Conservation (phyloP, 2,888 invertebrate species). For the Cryptophagus acutangulus region DNA sequence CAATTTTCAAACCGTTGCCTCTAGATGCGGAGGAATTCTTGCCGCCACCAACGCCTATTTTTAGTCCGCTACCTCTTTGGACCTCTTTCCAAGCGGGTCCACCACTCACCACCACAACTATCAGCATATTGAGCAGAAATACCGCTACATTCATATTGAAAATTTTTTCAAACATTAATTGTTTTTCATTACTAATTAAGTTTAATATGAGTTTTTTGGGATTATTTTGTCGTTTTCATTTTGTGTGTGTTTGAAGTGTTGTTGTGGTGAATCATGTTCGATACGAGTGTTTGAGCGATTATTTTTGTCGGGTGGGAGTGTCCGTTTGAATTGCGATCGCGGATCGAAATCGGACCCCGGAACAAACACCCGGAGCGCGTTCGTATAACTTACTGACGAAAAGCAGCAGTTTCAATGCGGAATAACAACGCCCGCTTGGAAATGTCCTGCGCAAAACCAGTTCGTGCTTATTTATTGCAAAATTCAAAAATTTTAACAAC, state of each 20-base stretch:
- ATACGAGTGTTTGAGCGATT: neutral
- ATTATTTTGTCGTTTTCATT: neutral
- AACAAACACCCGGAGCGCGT: slow-evolving; percentile 25
- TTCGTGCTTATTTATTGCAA: neutral
- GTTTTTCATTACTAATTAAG: neutral
- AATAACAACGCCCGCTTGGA: slow-evolving; percentile 38
- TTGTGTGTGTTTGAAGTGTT: neutral
- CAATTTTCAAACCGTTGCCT: slow-evolving; percentile 43
- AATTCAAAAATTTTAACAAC: too few relatives aligned
- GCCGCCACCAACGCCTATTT: slow-evolving; percentile 37
- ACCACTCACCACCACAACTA: slow-evolving; percentile 44
- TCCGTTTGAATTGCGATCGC: slow-evolving; percentile 15
- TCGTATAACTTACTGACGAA: slow-evolving; percentile 30
- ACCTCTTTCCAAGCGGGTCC: slow-evolving; percentile 47
- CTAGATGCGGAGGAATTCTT: slow-evolving; percentile 39
- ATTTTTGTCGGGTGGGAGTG: slow-evolving; percentile 28
- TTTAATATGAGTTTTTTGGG: neutral
- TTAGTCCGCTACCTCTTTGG: slow-evolving; percentile 44
- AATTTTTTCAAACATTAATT: slow-evolving; percentile 6
- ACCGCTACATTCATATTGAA: slow-evolving; percentile 39
- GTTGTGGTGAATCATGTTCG: neutral
- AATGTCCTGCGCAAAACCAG: slow-evolving; percentile 24
- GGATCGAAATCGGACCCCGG: slow-evolving; percentile 13
- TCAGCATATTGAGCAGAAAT: slow-evolving; percentile 40
- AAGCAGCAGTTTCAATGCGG: slow-evolving; percentile 38